phyloP scores from a whole-genome alignment of 2,797 vertebrate genomes.

The Clamator glandarius region DNA sequence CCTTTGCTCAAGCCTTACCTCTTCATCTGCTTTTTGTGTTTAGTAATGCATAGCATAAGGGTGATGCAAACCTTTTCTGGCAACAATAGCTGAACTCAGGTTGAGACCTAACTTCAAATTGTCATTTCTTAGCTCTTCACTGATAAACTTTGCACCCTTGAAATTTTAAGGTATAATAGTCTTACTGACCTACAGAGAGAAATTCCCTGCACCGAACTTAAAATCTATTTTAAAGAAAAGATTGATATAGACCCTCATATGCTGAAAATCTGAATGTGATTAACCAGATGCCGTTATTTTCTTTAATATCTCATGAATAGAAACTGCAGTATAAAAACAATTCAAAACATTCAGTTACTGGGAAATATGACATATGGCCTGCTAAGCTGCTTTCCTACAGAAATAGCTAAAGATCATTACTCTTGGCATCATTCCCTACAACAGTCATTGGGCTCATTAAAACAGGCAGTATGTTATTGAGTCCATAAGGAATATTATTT shows the following conservation, averaged over 20 bases:
- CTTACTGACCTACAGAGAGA: neutral
- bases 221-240: neutral
- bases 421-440: slow-evolving; percentile 13
- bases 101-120: neutral
- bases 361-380: slow-evolving; percentile 54
- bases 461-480: neutral
- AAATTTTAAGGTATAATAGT: too few species aligned
- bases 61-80: neutral
- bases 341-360: slow-evolving; percentile 36
- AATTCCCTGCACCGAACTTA: neutral
- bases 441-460: slow-evolving; percentile 22
- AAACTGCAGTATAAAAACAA: slow-evolving; percentile 36
- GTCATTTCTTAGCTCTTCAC: neutral
- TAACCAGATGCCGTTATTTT: slow-evolving; percentile 45
- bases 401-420: slow-evolving; percentile 39
- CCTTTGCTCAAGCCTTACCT: neutral
- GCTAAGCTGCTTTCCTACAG: slow-evolving; percentile 41
- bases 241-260: neutral
- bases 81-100: neutral
- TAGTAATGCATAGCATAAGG: neutral
- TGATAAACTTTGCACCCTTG: neutral
- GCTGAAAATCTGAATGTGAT: neutral
- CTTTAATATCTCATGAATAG: slow-evolving; percentile 34
- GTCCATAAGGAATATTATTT: neutral
- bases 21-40: neutral